Evolutionary conservation across 2,888 invertebrate genomes (phyloP).

Genomic region (Drosophila histrio): DNA sequence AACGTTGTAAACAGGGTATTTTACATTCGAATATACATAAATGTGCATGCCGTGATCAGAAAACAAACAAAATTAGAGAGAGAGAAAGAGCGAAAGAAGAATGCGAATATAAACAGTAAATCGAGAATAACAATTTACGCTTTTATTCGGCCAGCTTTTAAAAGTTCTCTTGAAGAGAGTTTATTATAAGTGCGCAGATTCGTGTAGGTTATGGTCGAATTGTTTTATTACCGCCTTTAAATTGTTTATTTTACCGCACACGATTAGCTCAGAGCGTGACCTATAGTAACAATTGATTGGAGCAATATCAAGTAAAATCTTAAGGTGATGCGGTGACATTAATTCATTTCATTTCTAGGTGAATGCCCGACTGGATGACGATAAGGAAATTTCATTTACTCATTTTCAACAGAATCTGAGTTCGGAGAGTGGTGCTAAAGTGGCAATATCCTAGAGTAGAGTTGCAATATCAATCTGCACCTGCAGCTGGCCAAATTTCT

Average conservation of each 20-base stretch:
- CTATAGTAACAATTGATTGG: not conserved
- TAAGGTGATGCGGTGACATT: not conserved
- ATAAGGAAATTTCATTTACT: conserved; percentile 28
- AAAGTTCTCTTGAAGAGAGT: conserved; percentile 9
- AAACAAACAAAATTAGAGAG: not conserved
- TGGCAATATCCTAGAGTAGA: conserved; percentile 43
- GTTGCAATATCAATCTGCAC: conserved; percentile 70
- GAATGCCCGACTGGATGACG: conserved; percentile 30
- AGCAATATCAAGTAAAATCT: not conserved
- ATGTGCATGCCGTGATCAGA: no score
- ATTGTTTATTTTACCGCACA: conserved; percentile 1
- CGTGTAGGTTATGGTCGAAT: not conserved
- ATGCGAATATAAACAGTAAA: not conserved
- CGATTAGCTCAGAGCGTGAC: conserved; percentile 4
- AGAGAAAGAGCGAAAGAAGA: not conserved
- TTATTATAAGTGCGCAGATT: not conserved
- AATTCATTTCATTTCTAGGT: conserved; percentile 25
- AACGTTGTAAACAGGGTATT: not conserved
- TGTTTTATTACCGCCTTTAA: not conserved
- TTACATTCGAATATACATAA: not conserved
- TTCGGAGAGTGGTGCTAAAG: conserved; percentile 7
- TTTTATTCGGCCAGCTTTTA: not conserved
- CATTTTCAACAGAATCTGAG: conserved; percentile 37
- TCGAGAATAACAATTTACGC: not conserved
- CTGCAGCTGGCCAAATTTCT: conserved; percentile 81